Base-by-base conservation (phyloP, 2,797 vertebrate species). In the Loriculus beryllinus region DNA sequence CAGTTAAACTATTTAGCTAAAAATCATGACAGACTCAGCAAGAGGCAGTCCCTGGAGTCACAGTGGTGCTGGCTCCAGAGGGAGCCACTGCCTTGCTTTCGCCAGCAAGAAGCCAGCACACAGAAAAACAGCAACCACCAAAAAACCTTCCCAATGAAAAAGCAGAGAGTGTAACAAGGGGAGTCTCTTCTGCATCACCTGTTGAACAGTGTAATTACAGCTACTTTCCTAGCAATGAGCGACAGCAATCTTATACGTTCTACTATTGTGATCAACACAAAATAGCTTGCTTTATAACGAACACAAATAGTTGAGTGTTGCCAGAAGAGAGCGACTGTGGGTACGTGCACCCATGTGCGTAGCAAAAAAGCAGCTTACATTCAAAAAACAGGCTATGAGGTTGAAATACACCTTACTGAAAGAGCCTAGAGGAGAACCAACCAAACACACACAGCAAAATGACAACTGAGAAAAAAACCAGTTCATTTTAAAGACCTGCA, bases 61-160 rank as follows among this genome's bases (percentile, higher is more conserved):
- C 28, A 37, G 51, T 1, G 40, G 31, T 74, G 60, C 84, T 57
- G 94, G 83, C 97, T 96, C 96, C 95, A 97, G 96, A 95, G 96
- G 97, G 97, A 94, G 97, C 95, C 92, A 76, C 94, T 52, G 75
- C 21, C 96, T 94, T 6, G 72, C 49, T 70, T 96, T 97, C 97
- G 71, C 60, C 90, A 92, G 82, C 33, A n/a, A 79, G 74, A 86
- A 33, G 19, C 83, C 79, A 28, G 48, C 7, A 7, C 21, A 15
- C 13, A 69, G n/a, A 29, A 22, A 67, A 84, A 3, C 57, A 33
- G 63, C 42, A 5, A 9, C 25, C 37, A 42, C 42, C 59, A 59
- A 56, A 63, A 47, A 80, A 45, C 26, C 21, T 90, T 68, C 37
- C 10, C 51, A 37, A 4, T 2, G 48, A 47, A 57, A 87, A 86